phyloP scores from a whole-genome alignment of 2,888 invertebrate genomes.

The Synanthedon tipuliformis region DNA sequence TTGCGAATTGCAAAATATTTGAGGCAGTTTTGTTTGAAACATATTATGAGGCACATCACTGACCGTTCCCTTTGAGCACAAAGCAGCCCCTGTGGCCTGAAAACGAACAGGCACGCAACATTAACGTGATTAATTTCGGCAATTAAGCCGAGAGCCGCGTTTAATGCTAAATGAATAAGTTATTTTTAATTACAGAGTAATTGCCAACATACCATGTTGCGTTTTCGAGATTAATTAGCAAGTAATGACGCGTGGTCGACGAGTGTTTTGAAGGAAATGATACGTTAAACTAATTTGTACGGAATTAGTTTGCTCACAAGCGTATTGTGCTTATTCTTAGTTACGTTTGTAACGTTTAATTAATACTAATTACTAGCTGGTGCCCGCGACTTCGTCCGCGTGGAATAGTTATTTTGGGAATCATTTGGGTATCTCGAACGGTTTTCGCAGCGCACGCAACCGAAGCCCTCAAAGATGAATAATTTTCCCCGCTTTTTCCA shows the following conservation, averaged over 20 bases:
- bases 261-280: slow-evolving; percentile 19
- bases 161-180: slow-evolving; percentile 61
- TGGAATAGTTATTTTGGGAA: too few relatives aligned
- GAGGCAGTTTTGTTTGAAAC: too few relatives aligned
- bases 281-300: slow-evolving; percentile 18
- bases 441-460: too few relatives aligned
- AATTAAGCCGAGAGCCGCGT: slow-evolving; percentile 44
- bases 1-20: too few relatives aligned
- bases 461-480: too few relatives aligned
- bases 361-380: too few relatives aligned
- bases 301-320: slow-evolving; percentile 10
- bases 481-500: too few relatives aligned
- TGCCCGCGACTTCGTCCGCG: too few relatives aligned
- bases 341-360: too few relatives aligned
- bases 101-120: slow-evolving; percentile 58
- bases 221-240: slow-evolving; percentile 30
- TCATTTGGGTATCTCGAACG: too few relatives aligned
- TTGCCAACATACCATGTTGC: slow-evolving; percentile 32
- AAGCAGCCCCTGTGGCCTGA: slow-evolving; percentile 49
- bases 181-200: slow-evolving; percentile 66
- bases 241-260: slow-evolving; percentile 20
- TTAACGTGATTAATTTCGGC: slow-evolving; percentile 60
- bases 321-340: not conserved
- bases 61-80: slow-evolving; percentile 31
- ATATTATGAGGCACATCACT: not conserved